Evolutionary conservation across 2,888 invertebrate genomes (phyloP), one percentile per base, ranked within the genome.

Genomic region (Tenthredo distinguenda): DNA sequence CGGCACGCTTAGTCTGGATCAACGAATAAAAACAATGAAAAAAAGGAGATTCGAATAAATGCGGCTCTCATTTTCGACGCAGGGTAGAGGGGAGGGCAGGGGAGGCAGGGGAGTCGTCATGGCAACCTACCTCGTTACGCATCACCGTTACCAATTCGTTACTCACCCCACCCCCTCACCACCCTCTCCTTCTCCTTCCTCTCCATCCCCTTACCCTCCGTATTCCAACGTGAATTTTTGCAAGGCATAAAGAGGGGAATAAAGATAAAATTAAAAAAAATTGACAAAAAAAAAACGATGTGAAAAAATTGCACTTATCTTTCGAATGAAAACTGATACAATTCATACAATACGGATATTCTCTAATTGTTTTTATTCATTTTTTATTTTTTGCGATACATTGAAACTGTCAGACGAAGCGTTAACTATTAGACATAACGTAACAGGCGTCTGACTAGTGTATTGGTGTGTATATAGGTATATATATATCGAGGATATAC

Each of bases 401-500:
- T 47, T 12, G 12, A 47, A 47, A 55, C 6, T 6, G n/a, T n/a
- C n/a, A n/a, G 55, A 55, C n/a, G 55, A 55, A 21, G 26, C 26
- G 3, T 62, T 62, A 26, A 26, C 9, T 10, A 62, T 62, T 10
- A 26, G 62, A 62, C 47, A 47, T 15, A 47, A 47, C 26, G 62
- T 62, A 62, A 62, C 21, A 62, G 26, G 12, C 21, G 26, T 62
- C 26, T 62, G 26, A 4, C 21, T 10, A 74, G 9, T 37, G 43
- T 21, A 9, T 55, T 0, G 5, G 50, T 26, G 15, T 47, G 2
- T n/a, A 74, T 40, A 15, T 47, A 12, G 0, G 2, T 12, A 43
- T 12, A 21, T 47, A 31, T 37, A 87, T 87, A 88, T 90, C 89
- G 89, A 89, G 90, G 89, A 90, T 88, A 87, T 87, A 86, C 58